Percentiles rank a stretch among this genome's conserved stretches.
phyloP scores from a whole-genome alignment of 2,888 invertebrate genomes.

The Netelia virgata region DNA sequence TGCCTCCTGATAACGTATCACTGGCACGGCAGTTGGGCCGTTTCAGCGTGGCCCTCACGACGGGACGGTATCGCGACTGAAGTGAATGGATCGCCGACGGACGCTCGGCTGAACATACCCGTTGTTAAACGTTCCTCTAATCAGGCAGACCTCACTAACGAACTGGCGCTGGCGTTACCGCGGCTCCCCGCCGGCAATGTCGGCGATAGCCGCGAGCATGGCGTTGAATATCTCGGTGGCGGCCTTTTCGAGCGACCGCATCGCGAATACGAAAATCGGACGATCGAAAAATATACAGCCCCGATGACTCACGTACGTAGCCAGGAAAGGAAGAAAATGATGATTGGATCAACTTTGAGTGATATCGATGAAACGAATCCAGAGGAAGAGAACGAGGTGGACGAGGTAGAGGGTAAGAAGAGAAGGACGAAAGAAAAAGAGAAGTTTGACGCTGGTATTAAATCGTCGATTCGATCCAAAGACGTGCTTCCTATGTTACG shows the following conservation, averaged over 20 bases:
- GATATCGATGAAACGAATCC: not conserved
- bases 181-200: conserved; percentile 29
- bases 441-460: conserved; percentile 5
- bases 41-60: conserved; percentile 56
- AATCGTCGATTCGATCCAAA: conserved; percentile 51
- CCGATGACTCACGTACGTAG: conserved; percentile 3
- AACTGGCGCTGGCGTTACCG: conserved; percentile 52
- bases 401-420: not conserved
- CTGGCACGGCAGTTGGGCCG: conserved; percentile 64
- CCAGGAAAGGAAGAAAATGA: not conserved
- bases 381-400: not conserved
- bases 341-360: conserved; percentile 12
- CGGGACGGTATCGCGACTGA: conserved; percentile 64
- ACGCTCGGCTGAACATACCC: conserved; percentile 68
- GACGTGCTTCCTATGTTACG: conserved; percentile 6
- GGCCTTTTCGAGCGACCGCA: conserved; percentile 40
- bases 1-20: conserved; percentile 70
- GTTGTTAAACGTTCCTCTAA: conserved; percentile 73
- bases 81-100: conserved; percentile 70
- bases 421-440: conserved; percentile 16
- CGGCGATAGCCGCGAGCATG: conserved; percentile 31
- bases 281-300: conserved; percentile 43
- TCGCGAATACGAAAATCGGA: conserved; percentile 56
- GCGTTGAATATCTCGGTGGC: conserved; percentile 29
- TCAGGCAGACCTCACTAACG: conserved; percentile 71